phyloP scores from a whole-genome alignment of 2,888 invertebrate species.

The Standfussiana lucernea region DNA sequence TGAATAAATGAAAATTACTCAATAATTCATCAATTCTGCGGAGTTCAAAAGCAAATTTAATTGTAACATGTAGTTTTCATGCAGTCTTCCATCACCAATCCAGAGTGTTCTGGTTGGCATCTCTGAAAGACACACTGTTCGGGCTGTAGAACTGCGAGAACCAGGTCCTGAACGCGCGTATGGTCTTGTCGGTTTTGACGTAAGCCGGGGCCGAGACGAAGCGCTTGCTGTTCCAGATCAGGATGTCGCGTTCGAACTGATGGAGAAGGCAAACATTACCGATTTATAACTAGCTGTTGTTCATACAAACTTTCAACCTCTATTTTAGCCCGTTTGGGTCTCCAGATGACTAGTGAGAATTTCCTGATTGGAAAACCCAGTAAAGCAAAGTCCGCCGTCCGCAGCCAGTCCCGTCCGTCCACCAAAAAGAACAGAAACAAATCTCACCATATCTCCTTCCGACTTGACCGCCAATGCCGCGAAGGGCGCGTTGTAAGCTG shows the following conservation, averaged over 20 bases:
- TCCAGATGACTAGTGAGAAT: too few species aligned
- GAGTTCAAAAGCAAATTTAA: background rate
- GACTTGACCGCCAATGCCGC: conserved; percentile 92
- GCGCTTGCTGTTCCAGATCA: conserved; percentile 96
- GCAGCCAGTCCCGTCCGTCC: too few species aligned
- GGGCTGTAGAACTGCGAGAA: conserved; percentile 96
- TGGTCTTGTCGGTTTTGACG: conserved; percentile 93
- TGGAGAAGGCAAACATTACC: conserved; percentile 67
- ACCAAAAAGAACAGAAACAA: too few species aligned
- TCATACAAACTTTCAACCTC: too few species aligned
- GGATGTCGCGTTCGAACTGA: conserved; percentile 96
- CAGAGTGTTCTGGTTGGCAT: conserved; percentile 75
- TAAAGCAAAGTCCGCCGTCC: too few species aligned
- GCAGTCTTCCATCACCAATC: conserved; percentile 46
- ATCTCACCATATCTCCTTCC: conserved; percentile 93
- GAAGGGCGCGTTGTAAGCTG: conserved; percentile 90
- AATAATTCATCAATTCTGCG: too few species aligned
- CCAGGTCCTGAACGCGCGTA: conserved; percentile 95
- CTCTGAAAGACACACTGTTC: conserved; percentile 89
- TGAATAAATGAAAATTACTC: too few species aligned
- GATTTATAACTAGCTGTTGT: too few species aligned
- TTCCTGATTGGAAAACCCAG: too few species aligned
- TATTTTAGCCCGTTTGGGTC: too few species aligned
- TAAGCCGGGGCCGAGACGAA: conserved; percentile 93
- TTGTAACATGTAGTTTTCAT: background rate